Percentiles rank a stretch among this genome's conserved stretches.
phyloP scores from a whole-genome alignment of 2,113 vertebrate species.

The Protobothrops mucrosquamatus region DNA sequence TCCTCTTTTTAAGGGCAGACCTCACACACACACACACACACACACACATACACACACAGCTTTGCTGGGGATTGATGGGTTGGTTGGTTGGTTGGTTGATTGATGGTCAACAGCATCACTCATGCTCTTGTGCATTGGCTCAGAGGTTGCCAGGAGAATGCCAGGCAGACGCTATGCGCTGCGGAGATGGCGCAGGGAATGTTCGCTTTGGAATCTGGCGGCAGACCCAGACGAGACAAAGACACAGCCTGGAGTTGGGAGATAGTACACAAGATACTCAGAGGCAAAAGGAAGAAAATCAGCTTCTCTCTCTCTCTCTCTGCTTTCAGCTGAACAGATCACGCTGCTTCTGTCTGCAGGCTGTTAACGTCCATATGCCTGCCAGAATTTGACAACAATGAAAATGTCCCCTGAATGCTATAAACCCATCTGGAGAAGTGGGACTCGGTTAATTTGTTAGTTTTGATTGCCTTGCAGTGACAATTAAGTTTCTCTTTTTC shows the following conservation, averaged over 20 bases:
- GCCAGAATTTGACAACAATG: conserved; percentile 23
- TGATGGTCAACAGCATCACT: not conserved
- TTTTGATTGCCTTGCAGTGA: conserved; percentile 8
- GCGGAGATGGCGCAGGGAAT: not conserved
- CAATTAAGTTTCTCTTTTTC: not conserved
- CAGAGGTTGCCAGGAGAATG: not conserved
- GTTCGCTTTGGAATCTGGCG: not conserved
- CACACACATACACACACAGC: too few relatives aligned
- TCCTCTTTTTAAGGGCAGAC: not conserved
- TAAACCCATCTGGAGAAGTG: conserved; percentile 28
- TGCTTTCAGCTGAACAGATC: not conserved
- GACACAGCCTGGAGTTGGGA: not conserved
- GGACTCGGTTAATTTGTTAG: conserved; percentile 21
- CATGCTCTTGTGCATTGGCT: not conserved
- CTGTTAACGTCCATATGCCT: not conserved
- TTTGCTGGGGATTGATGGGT: not conserved
- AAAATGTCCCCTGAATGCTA: conserved; percentile 4
- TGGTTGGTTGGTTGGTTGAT: not conserved
- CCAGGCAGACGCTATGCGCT: too few relatives aligned
- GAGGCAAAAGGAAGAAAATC: not conserved
- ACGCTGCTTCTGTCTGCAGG: not conserved
- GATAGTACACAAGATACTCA: not conserved
- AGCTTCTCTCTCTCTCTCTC: not conserved
- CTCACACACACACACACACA: too few relatives aligned
- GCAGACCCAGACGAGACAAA: not conserved